Base-by-base conservation (phyloP, 2,797 vertebrate species). In the Phaenicophaeus curvirostris region DNA sequence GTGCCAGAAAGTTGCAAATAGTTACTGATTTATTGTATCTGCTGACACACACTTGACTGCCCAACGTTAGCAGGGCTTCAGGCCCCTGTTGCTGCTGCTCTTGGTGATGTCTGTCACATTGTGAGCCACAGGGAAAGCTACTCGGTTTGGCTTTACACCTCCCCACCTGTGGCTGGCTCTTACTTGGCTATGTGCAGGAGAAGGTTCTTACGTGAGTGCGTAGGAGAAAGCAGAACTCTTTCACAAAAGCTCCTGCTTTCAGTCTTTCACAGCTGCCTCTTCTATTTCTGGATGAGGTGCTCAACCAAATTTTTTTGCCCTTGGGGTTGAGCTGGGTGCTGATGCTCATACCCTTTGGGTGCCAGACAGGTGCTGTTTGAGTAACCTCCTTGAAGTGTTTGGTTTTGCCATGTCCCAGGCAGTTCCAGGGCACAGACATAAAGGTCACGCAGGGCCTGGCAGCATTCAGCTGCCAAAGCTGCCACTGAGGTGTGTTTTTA, bases 281-380 rank as follows among this genome's bases (percentile, higher is more conserved):
- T 41, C 57, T 54, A 19, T 59, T 1, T 1, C 19, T 53, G 33
- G 10, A 2, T 53, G 41, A 59, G 27, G 24, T 11, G 33, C 76
- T 48, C 9, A 14, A 27, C 23, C 10, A 33, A 8, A 6, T 50
- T 19, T 15, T 50, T 44, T 48, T 69, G 4, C 24, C 14, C 27
- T 74, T 31, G 55, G 74, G 28, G 72, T 63, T 79, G 63, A 76
- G 25, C 65, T 87, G 39, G 13, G 17, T 71, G 54, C 58, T 5
- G 6, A 7, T 0, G 0, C 46, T 54, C 33, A 20, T 0, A 37
- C 18, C 23, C 35, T 41, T 69, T 42, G 27, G 3, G 13, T 75
- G n/a, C 30, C 50, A 72, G n/a, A 8, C 37, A 24, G 24, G 4
- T 33, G 27, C 41, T 85, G 5, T 76, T 53, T 58, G 81, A 84